A percentile compares a stretch with the other conserved stretches of the same genome.
phyloP scores from a whole-genome alignment of 2,888 invertebrate species.

The Drosophila testacea region DNA sequence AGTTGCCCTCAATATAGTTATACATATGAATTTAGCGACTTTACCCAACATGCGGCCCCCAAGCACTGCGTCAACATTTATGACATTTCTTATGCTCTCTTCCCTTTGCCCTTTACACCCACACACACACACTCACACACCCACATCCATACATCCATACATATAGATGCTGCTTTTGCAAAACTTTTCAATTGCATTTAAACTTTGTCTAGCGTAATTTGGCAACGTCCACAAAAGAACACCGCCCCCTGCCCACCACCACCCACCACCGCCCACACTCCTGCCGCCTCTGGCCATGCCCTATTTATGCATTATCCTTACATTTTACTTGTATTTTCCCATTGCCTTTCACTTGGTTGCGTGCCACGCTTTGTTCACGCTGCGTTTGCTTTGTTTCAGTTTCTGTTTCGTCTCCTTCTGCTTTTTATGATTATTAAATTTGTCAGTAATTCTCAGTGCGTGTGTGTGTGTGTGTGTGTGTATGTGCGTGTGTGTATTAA shows the following conservation, averaged over 20 bases:
- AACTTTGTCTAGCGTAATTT: slow-evolving; percentile 66
- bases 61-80: slow-evolving; percentile 65
- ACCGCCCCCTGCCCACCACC: not conserved
- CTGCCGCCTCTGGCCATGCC: slow-evolving; percentile 20
- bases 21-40: slow-evolving; percentile 66
- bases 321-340: slow-evolving; percentile 31
- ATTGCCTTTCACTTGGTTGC: slow-evolving; percentile 35
- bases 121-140: too few species aligned
- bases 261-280: too few species aligned
- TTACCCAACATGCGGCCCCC: slow-evolving; percentile 28
- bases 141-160: not conserved
- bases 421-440: slow-evolving; percentile 69
- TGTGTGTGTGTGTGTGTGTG: not conserved
- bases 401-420: slow-evolving; percentile 33
- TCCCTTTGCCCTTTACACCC: not conserved
- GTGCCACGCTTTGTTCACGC: slow-evolving; percentile 49
- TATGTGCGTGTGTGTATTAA: not conserved
- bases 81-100: slow-evolving; percentile 35
- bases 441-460: slow-evolving; percentile 19
- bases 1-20: slow-evolving; percentile 63
- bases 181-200: slow-evolving; percentile 75
- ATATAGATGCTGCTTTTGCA: slow-evolving; percentile 25
- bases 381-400: slow-evolving; percentile 45
- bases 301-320: slow-evolving; percentile 46
- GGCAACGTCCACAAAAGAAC: slow-evolving; percentile 28